Evolutionary conservation across 2,888 invertebrate genomes (phyloP).

Genomic region (Podotricha telesiphe): DNA sequence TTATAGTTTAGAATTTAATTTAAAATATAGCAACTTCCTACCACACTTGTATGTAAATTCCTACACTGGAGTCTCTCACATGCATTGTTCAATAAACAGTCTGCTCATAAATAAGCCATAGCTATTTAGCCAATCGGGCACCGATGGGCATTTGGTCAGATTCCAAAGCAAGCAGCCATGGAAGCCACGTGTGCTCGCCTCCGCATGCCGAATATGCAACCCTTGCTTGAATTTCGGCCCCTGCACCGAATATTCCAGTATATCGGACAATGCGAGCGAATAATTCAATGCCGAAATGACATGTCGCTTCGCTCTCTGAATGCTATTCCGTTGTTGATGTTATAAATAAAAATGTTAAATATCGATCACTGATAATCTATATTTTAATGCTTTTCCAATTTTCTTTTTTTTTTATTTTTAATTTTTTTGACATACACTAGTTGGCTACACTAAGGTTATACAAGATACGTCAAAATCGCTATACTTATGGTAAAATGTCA

Average conservation of each 20-base stretch:
- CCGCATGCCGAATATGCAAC: conserved; percentile 79
- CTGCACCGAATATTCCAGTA: conserved; percentile 78
- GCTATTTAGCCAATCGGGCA: conserved; percentile 78
- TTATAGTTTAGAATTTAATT: background rate
- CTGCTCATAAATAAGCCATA: conserved; percentile 74
- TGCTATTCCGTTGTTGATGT: conserved; percentile 22
- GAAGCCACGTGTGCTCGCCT: conserved; percentile 79
- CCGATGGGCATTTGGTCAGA: conserved; percentile 82
- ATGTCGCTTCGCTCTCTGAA: conserved; percentile 50
- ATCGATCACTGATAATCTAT: background rate
- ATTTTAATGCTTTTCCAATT: background rate
- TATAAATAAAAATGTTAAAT: conserved; percentile 18
- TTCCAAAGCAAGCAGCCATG: conserved; percentile 75
- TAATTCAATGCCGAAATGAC: conserved; percentile 63
- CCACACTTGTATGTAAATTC: conserved; percentile 46
- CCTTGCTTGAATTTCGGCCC: conserved; percentile 76
- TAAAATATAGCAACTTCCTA: background rate
- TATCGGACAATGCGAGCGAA: conserved; percentile 69
- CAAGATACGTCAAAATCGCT: background rate
- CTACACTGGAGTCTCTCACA: conserved; percentile 45
- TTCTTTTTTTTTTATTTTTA: background rate
- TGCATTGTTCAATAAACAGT: conserved; percentile 57
- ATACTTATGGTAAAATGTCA: background rate
- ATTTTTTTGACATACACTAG: background rate
- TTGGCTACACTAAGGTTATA: background rate